Evolutionary conservation across 2,113 vertebrate species (phyloP).

Genomic region (Megatriorchis doriae): DNA sequence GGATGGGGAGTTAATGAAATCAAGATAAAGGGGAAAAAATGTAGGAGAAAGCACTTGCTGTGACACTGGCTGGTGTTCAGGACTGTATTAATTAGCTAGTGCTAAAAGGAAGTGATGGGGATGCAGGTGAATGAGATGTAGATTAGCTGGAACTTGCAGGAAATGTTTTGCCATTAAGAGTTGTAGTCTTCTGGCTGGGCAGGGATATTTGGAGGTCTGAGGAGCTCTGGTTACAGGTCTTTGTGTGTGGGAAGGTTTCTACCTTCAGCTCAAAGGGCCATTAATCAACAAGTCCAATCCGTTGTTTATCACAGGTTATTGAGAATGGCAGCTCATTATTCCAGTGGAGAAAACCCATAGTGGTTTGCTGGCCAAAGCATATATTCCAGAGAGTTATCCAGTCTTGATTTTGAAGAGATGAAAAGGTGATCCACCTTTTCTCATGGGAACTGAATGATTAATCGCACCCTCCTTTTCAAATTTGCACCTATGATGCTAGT

Average conservation of each 20-base stretch:
- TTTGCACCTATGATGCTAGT: not conserved
- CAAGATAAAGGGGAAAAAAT: not conserved
- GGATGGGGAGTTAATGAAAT: not conserved
- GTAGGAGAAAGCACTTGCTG: not conserved
- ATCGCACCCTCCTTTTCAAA: not conserved
- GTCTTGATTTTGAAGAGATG: not conserved
- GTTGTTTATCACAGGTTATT: not conserved
- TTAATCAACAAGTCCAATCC: not conserved
- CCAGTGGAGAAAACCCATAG: not conserved
- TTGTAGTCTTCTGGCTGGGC: not conserved
- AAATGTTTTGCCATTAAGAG: not conserved
- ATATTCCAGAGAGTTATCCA: not conserved
- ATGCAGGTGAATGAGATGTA: not conserved
- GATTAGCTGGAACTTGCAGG: not conserved
- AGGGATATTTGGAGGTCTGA: not conserved
- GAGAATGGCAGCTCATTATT: not conserved
- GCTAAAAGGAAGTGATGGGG: not conserved
- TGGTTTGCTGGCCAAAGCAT: not conserved
- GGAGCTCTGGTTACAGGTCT: not conserved
- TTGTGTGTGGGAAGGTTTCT: not conserved
- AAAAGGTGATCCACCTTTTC: not conserved
- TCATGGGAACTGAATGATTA: not conserved
- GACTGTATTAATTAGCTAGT: not conserved
- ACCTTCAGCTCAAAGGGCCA: not conserved
- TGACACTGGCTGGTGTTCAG: not conserved